A percentile compares a stretch with the other conserved stretches of the same genome.
phyloP scores from a whole-genome alignment of 2,113 vertebrate species.

The Clarias macrocephalus region DNA sequence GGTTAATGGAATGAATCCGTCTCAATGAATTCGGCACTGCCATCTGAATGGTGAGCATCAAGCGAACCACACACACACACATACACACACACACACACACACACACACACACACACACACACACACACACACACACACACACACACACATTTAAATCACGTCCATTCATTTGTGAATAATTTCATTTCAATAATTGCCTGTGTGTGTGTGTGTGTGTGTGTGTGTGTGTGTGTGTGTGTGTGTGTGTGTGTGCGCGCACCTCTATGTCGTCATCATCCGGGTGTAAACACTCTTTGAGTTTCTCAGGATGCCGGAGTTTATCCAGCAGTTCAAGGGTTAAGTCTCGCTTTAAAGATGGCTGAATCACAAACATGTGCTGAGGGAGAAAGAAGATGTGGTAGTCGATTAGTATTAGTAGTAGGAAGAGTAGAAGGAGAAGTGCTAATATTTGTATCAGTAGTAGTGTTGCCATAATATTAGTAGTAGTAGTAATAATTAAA shows the following conservation, averaged over 20 bases:
- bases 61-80: not conserved
- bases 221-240: not conserved
- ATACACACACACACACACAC: slow-evolving; percentile 5
- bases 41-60: slow-evolving; percentile 54
- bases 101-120: slow-evolving; percentile 4
- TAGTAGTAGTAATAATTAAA: not conserved
- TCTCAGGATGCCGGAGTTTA: slow-evolving; percentile 79
- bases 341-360: slow-evolving; percentile 71
- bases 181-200: not conserved
- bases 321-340: slow-evolving; percentile 86
- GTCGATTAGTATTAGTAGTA: not conserved
- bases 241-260: slow-evolving; percentile 55
- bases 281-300: slow-evolving; percentile 64
- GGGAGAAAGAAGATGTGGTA: not conserved
- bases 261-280: slow-evolving; percentile 83
- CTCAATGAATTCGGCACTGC: slow-evolving; percentile 70
- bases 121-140: not conserved
- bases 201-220: not conserved
- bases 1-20: slow-evolving; percentile 84
- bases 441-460: not conserved
- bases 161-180: not conserved
- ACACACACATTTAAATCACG: not conserved
- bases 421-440: not conserved
- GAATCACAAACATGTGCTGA: slow-evolving; percentile 79
- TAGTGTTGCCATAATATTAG: not conserved